Base-by-base conservation (phyloP, 2,113 vertebrate genomes). In the Oncorhynchus tshawytscha region DNA sequence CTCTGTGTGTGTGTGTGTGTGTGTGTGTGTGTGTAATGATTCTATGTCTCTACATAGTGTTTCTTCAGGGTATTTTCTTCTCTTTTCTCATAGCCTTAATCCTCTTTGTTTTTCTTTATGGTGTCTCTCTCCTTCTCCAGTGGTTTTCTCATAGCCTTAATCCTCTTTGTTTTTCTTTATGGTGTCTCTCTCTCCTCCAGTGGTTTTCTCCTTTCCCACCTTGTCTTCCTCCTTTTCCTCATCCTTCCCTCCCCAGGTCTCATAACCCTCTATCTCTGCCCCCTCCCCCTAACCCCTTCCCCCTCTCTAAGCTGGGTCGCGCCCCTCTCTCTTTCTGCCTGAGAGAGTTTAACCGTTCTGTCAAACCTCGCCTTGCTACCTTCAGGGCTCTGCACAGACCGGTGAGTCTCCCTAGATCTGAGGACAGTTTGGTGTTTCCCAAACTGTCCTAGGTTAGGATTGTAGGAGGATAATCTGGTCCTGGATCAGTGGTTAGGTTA, bases 201-300 rank as follows among this genome's bases (percentile, higher is more conserved):
- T 2, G 48, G 48, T 70, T 25, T 51, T 70, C 24, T 72, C 74
- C 13, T 89, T 90, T 85, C 86, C 88, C 84, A 82, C 86, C 16
- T 67, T 51, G 31, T 34, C 31, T 34, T 34, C 31, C 65, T 5
- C 65, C 65, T 13, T 24, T 24, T 34, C 5, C 31, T 25, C 7
- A 1, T 15, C 27, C 25, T 22, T 22, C 20, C 62, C 62, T 25
- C 62, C 64, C 12, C 25, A 3, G 49, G 1, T 51, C 65, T 16
- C 65, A 34, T 1, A 15, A 15, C 65, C 16, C 24, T 16, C 29
- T 22, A 6, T 12, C 3, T 4, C 27, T 29, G 24, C 3, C 5
- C 31, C 24, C 48, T 22, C 25, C 16, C n/a, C 34, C 7, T 39
- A 39, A 27, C 65, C 65, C 11, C 27, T 34, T 45, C 27, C 5